Percentiles rank a stretch among this genome's conserved stretches.
These are phyloP conservation scores for Acomys russatus DNA, from an alignment of 2,797 vertebrate genomes.

Conservation along the genomic window DNA sequence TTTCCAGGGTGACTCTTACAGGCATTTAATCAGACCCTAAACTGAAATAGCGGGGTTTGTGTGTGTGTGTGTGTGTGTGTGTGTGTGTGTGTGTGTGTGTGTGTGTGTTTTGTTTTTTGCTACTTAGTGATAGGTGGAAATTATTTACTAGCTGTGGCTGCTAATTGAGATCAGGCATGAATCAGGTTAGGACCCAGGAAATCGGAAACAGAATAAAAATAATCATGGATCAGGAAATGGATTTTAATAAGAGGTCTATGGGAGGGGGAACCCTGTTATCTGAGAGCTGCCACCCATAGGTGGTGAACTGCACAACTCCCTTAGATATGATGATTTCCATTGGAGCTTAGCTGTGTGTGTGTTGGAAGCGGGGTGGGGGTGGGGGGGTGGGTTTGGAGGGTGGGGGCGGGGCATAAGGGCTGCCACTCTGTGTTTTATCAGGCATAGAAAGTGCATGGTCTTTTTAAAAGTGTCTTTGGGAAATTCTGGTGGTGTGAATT, in stretches of 20 bases:
- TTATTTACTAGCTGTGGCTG: background rate
- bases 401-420: background rate
- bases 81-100: no score
- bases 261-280: background rate
- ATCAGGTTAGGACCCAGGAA: background rate
- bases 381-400: background rate
- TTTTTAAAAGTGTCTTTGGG: background rate
- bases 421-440: background rate
- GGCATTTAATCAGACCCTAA: constrained; percentile 37
- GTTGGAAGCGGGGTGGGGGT: background rate
- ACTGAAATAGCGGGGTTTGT: constrained; percentile 55
- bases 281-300: accelerated
- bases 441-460: background rate
- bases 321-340: background rate
- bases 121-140: constrained; percentile 18
- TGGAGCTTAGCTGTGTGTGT: background rate
- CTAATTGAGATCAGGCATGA: constrained; percentile 10
- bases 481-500: background rate
- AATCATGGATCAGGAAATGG: background rate
- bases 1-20: constrained; percentile 14
- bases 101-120: no score
- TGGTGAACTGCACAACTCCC: background rate
- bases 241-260: constrained; percentile 16
- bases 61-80: no score
- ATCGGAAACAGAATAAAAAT: background rate